These are phyloP conservation scores for Caranx ignobilis DNA, from an alignment of 2,113 vertebrate genomes.

Conservation along the genomic window DNA sequence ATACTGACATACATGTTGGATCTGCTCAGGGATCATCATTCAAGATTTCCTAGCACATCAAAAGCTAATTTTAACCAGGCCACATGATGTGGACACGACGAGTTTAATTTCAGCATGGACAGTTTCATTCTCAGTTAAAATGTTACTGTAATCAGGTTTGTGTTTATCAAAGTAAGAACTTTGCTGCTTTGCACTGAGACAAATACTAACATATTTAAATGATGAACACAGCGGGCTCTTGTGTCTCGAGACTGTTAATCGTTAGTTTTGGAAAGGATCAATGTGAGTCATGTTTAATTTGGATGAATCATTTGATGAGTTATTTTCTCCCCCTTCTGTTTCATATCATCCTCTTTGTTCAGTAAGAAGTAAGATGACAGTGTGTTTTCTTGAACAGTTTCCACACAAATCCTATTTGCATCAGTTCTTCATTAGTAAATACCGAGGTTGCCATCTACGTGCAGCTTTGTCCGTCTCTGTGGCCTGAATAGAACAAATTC, in stretches of 20 bases:
- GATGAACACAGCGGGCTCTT: constrained; percentile 10
- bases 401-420: constrained; percentile 2
- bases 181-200: background rate
- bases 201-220: constrained; percentile 11
- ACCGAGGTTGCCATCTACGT: constrained; percentile 24
- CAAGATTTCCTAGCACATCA: too few species aligned
- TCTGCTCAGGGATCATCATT: too few species aligned
- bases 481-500: constrained; percentile 41
- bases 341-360: background rate
- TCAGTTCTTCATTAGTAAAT: constrained; percentile 32
- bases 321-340: background rate
- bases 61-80: too few species aligned
- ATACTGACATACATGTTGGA: too few species aligned
- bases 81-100: too few species aligned
- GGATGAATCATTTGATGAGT: constrained; percentile 7
- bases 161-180: background rate
- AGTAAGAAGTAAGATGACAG: background rate
- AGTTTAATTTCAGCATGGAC: too few species aligned
- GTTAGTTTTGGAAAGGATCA: constrained; percentile 2
- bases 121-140: background rate
- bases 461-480: constrained; percentile 22
- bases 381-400: constrained; percentile 6
- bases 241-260: constrained; percentile 21
- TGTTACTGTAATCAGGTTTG: background rate
- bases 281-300: constrained; percentile 27